Evolutionary conservation across 2,113 vertebrate species (phyloP), one percentile per base, ranked within the genome.

Genomic region (Andinoacara biseriatus): DNA sequence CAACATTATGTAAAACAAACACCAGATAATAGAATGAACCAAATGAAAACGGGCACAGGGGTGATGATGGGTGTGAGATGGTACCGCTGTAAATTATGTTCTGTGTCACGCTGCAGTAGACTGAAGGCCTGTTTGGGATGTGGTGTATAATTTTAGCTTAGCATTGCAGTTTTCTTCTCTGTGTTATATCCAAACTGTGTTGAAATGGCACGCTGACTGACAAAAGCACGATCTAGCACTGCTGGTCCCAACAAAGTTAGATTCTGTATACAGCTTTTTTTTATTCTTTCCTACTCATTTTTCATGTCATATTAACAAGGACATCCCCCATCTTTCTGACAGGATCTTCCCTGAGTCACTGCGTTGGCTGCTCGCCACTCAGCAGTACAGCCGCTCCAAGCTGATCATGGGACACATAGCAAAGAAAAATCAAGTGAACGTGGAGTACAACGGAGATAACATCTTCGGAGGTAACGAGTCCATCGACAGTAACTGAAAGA

Each of bases 341-440:
- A 99, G 98, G 96, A 90, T 99, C 90, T 98, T 99, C 92, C 98
- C 97, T 13, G 98, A 99, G 94, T 99, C 98, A 62, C 96, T 99
- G 87, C 96, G 98, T 65, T 99, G 98, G 98, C 93, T 99, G 78
- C 96, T 99, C 89, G 97, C 98, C 78, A 99, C 98, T 3, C 96
- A 98, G 78, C 98, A 99, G 90, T 99, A 97, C 87, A 89, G 96
- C 75, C 92, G 96, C 33, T 96, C 97, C 54, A 98, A 97, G 93
- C 96, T 96, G 82, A 95, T 98, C 87, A 97, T 99, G 92, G 95
- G 96, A 83, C 94, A 96, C 76, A 96, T 99, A 58, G 96, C 95
- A 0, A 94, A 95, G 93, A 98, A 97, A 90, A 99, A 99, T 92
- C 93, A 82, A 74, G 95, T 95, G 63, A 96, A 76, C 78, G 86